Evolutionary conservation across 2,888 invertebrate species (phyloP).

Genomic region (Dynastes maya): DNA sequence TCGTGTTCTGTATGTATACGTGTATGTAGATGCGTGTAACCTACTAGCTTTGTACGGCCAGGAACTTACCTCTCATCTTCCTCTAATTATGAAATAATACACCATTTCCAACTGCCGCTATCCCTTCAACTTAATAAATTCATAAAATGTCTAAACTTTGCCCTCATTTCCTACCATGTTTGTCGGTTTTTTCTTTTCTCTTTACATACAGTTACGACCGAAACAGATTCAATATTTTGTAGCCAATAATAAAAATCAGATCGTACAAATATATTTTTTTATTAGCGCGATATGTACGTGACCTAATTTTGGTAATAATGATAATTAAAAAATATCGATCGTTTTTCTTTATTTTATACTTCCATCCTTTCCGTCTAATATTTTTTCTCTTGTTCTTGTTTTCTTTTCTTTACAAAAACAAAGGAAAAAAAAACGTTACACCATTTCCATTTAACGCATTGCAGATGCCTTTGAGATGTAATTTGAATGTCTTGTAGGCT

Average conservation of each 20-base stretch:
- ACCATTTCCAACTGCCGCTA: slow-evolving; percentile 2
- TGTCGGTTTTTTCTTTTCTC: neutral
- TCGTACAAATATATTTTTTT: no score
- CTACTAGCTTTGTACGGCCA: neutral
- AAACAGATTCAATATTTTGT: no score
- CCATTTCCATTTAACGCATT: slow-evolving; percentile 17
- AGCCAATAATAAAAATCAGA: no score
- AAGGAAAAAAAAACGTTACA: no score
- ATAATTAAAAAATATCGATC: no score
- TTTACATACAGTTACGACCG: no score
- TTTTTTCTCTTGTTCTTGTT: no score
- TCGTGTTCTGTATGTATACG: neutral
- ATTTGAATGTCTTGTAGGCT: slow-evolving; percentile 47
- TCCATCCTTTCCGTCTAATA: no score
- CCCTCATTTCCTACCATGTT: neutral
- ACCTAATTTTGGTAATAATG: no score
- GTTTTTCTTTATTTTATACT: no score
- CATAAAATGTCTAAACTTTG: slow-evolving; percentile 19
- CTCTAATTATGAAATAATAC: slow-evolving; percentile 25
- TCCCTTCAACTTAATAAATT: slow-evolving; percentile 15
- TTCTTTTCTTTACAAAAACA: no score
- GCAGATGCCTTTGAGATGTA: slow-evolving; percentile 31
- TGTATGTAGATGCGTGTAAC: neutral
- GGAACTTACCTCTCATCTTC: slow-evolving; percentile 9
- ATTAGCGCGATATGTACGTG: no score